phyloP scores from a whole-genome alignment of 2,797 vertebrate species.

The Gambelia wislizenii region DNA sequence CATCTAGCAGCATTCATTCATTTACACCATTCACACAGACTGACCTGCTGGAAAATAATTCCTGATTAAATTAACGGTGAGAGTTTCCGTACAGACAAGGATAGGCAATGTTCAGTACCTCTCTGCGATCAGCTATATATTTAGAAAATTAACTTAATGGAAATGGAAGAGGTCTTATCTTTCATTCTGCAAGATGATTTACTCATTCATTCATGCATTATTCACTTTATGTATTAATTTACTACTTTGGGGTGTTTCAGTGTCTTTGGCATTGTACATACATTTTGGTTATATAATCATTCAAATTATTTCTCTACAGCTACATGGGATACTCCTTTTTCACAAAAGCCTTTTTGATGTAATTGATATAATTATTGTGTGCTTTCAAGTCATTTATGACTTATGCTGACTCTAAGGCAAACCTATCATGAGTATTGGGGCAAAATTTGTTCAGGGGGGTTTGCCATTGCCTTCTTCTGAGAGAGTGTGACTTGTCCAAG shows the following conservation, averaged over 20 bases:
- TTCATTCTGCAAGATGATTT: background rate
- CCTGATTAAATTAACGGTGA: slow-evolving; percentile 5
- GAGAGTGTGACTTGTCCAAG: too few relatives aligned
- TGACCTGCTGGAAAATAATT: background rate
- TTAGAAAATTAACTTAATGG: slow-evolving; percentile 9
- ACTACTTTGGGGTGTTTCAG: background rate
- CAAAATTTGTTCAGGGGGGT: too few relatives aligned
- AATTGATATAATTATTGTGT: background rate
- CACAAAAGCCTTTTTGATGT: background rate
- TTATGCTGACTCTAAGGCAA: too few relatives aligned
- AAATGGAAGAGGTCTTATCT: background rate
- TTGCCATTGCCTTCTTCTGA: too few relatives aligned
- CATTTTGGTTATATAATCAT: too few relatives aligned
- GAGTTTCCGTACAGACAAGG: background rate
- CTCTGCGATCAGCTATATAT: background rate
- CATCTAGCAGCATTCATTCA: background rate
- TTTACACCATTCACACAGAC: background rate
- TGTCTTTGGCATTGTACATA: background rate
- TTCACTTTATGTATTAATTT: background rate
- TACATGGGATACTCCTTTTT: background rate
- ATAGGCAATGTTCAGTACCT: background rate
- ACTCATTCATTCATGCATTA: background rate
- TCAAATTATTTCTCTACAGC: background rate
- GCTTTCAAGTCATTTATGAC: too few relatives aligned
- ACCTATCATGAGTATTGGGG: too few relatives aligned